A percentile compares a stretch with the other conserved stretches of the same genome.
Evolutionary conservation across 2,113 vertebrate species (phyloP).

Genomic region (Anser brachyrhynchus): DNA sequence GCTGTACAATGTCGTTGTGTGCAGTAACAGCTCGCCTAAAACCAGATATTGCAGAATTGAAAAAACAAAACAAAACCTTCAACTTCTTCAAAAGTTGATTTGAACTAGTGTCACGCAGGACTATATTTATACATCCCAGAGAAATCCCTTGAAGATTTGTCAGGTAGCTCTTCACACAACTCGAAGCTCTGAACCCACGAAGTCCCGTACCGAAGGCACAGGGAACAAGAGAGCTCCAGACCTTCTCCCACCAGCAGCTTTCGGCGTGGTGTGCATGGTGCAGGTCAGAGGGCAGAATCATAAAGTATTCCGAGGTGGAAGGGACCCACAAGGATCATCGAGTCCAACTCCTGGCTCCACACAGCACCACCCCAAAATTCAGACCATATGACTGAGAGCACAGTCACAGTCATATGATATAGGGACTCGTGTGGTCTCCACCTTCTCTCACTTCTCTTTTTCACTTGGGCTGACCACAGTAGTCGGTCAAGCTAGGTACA

Average conservation of each 20-base stretch:
- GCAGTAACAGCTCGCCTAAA: not conserved
- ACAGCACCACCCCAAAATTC: too few relatives aligned
- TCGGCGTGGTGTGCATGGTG: accelerated
- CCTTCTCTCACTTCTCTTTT: not conserved
- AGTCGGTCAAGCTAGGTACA: not conserved
- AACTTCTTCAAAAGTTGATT: not conserved
- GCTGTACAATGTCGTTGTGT: not conserved
- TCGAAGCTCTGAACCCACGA: not conserved
- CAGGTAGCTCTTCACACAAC: not conserved
- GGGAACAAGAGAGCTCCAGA: not conserved
- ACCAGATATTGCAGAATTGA: not conserved
- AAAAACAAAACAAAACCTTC: not conserved
- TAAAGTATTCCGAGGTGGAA: too few relatives aligned
- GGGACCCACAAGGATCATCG: too few relatives aligned
- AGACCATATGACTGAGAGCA: too few relatives aligned
- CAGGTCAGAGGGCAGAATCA: not conserved
- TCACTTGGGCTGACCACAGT: not conserved
- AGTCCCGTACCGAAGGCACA: not conserved
- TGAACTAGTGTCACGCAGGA: not conserved
- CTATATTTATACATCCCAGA: not conserved
- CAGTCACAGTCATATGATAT: too few relatives aligned
- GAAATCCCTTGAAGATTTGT: not conserved
- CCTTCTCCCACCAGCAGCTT: not conserved
- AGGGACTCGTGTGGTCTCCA: not conserved
- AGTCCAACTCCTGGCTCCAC: too few relatives aligned